Evolutionary conservation across 2,888 invertebrate genomes (phyloP).

Genomic region (Drosophila melanosoma): DNA sequence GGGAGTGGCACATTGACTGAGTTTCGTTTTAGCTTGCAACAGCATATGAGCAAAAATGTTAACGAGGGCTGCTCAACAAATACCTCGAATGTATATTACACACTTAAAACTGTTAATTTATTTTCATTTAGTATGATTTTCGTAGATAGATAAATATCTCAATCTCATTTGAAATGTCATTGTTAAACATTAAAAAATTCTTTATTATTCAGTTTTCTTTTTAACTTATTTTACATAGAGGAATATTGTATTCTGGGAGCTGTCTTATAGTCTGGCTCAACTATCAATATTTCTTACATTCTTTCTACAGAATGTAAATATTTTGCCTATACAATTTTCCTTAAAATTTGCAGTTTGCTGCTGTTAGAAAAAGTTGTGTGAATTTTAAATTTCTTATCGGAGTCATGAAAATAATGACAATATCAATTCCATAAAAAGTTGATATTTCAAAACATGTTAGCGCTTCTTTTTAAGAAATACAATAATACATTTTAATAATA

Average conservation of each 20-base stretch:
- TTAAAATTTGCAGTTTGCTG: background rate
- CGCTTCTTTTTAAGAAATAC: background rate
- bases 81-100: background rate
- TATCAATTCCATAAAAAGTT: background rate
- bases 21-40: slow-evolving; percentile 48
- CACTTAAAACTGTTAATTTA: background rate
- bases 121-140: background rate
- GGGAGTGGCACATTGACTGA: slow-evolving; percentile 75
- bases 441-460: background rate
- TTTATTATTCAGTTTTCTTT: background rate
- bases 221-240: background rate
- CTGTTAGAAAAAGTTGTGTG: background rate
- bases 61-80: slow-evolving; percentile 28
- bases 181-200: background rate
- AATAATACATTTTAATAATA: background rate
- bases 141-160: background rate
- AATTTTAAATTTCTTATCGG: background rate
- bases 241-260: background rate
- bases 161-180: background rate
- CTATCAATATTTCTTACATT: no score
- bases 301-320: no score
- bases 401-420: background rate
- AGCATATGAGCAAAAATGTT: slow-evolving; percentile 43
- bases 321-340: no score
- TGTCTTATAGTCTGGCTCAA: no score